Evolutionary conservation across 2,797 vertebrate genomes (phyloP).

Genomic region (Knipowitschia caucasica): DNA sequence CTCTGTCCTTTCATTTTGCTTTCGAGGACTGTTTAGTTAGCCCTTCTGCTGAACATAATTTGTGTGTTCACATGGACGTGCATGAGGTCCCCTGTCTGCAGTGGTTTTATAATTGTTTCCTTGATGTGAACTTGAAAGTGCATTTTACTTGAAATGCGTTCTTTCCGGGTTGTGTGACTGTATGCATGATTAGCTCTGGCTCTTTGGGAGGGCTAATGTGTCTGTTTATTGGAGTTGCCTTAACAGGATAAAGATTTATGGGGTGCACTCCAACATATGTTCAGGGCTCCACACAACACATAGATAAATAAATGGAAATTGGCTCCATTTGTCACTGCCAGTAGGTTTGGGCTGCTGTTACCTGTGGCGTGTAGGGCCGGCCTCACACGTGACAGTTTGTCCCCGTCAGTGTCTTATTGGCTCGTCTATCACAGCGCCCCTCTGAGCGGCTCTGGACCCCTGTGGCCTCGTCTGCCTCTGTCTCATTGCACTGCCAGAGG

Average conservation of each 20-base stretch:
- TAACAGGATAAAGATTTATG: conserved; percentile 74
- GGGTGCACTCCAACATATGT: conserved; percentile 45
- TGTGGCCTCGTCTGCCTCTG: conserved; percentile 6
- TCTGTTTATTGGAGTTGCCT: conserved; percentile 57
- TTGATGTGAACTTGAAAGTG: conserved; percentile 27
- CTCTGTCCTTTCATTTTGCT: conserved; percentile 27
- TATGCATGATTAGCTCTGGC: conserved; percentile 45
- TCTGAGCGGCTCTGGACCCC: conserved; percentile 15
- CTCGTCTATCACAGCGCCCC: conserved; percentile 37
- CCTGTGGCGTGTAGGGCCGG: conserved; percentile 49
- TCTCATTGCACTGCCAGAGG: conserved; percentile 14
- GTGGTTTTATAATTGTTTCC: conserved; percentile 37
- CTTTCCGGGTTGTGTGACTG: conserved; percentile 14
- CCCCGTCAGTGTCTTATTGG: conserved; percentile 38
- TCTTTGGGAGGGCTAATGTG: conserved; percentile 54
- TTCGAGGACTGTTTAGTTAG: conserved; percentile 19
- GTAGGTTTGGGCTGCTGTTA: conserved; percentile 23
- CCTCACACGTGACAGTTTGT: conserved; percentile 47
- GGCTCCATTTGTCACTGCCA: conserved; percentile 66
- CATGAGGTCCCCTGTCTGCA: conserved; percentile 20
- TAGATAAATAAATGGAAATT: conserved; percentile 72
- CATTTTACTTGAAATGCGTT: conserved; percentile 40
- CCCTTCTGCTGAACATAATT: conserved; percentile 17
- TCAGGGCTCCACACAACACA: conserved; percentile 54
- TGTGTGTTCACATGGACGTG: conserved; percentile 19